Evolutionary conservation across 2,888 invertebrate species (phyloP).

Genomic region (Magallana nippona): DNA sequence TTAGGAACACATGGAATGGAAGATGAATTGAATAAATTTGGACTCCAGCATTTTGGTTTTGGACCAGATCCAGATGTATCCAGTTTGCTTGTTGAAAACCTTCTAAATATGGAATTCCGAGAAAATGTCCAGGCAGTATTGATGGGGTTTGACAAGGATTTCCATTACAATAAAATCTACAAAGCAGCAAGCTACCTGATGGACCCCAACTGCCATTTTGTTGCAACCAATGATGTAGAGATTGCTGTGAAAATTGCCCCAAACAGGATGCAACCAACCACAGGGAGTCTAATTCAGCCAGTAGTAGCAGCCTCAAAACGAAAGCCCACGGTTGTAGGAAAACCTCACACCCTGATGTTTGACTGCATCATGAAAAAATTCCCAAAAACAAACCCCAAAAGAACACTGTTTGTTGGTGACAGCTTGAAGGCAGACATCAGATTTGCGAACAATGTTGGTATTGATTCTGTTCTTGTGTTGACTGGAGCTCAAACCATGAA

Average conservation of each 20-base stretch:
- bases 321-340: slow-evolving; percentile 68
- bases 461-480: slow-evolving; percentile 69
- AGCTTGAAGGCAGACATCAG: slow-evolving; percentile 68
- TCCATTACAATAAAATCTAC: slow-evolving; percentile 93
- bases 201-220: slow-evolving; percentile 89
- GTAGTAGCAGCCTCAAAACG: slow-evolving; percentile 61
- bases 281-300: slow-evolving; percentile 66
- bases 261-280: slow-evolving; percentile 64
- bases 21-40: slow-evolving; percentile 89
- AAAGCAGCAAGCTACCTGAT: slow-evolving; percentile 94
- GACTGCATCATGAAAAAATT: slow-evolving; percentile 62
- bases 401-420: slow-evolving; percentile 72
- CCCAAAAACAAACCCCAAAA: slow-evolving; percentile 54
- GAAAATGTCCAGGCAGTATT: slow-evolving; percentile 90
- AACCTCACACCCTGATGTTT: slow-evolving; percentile 65
- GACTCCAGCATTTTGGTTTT: slow-evolving; percentile 86
- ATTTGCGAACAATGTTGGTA: slow-evolving; percentile 68
- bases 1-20: slow-evolving; percentile 90
- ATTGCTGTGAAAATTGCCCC: slow-evolving; percentile 54
- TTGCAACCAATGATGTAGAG: slow-evolving; percentile 88
- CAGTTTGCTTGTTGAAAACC: slow-evolving; percentile 55
- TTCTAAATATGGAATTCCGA: slow-evolving; percentile 60
- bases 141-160: slow-evolving; percentile 95
- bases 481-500: slow-evolving; percentile 60
- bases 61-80: slow-evolving; percentile 81